Evolutionary conservation across 2,888 invertebrate species (phyloP), one percentile per base, ranked within the genome.

Genomic region (Polylopha cassiicola): DNA sequence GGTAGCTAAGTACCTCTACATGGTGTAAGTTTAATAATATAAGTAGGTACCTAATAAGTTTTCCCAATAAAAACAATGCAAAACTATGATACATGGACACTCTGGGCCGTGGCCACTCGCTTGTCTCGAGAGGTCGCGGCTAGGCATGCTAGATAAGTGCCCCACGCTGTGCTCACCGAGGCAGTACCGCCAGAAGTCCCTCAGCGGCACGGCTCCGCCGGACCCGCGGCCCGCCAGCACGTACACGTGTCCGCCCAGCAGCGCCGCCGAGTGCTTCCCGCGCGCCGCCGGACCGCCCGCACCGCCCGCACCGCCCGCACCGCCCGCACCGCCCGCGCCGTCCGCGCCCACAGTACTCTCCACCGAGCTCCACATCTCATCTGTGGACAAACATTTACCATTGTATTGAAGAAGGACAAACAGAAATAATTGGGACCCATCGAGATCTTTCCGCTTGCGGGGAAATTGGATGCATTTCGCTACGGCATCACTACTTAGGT

Each of bases 131-230:
- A 20, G 20, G 3, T 20, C 20, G 20, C 20, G 6, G 20, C 20
- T n/a, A 20, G 20, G 7, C 2, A n/a, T 20, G 20, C 7, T n/a
- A 2, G 20, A 20, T n/a, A n/a, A 4, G 11, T 24, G 24, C 6
- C n/a, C n/a, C n/a, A n/a, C 24, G 11, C 11, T 5, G 2, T 3
- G 54, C 68, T 86, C 59, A 92, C 93, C 89, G 28, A 94, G 86
- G 56, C 90, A 89, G 63, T 93, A 93, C 57, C 91, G 89, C 95
- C 95, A 96, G 65, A 95, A 90, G 78, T 96, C 95, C 68, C 92
- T 89, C 43, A 95, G 88, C 2, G 95, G 94, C 52, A 93, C 85
- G 58, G 92, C 90, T 16, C 94, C 88, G 65, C 93, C 94, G 10
- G 93, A 92, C 65, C 94, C 94, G 29, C 94, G 86, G n/a, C 95